Evolutionary conservation across 1,140 invertebrate species (phyloP).

Genomic region (Drosophila hydei): DNA sequence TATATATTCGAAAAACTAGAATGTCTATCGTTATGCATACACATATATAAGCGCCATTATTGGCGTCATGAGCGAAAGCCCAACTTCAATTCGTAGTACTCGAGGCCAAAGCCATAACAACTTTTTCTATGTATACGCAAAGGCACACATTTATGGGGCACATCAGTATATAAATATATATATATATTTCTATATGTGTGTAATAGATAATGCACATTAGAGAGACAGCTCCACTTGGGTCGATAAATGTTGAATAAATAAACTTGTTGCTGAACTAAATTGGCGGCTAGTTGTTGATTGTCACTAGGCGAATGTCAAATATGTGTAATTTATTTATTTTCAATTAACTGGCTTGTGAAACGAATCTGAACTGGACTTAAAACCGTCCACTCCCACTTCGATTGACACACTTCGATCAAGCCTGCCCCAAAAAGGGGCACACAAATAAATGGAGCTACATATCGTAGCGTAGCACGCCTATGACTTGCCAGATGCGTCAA

Average conservation of each 20-base stretch:
- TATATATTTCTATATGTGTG: no score
- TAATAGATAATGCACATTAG: constrained; percentile 28
- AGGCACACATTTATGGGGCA: background rate
- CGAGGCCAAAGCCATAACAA: constrained; percentile 12
- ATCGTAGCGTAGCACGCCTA: constrained; percentile 2
- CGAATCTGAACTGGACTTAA: no score
- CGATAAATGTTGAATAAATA: constrained; percentile 53
- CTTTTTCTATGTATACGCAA: constrained; percentile 13
- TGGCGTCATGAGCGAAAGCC: background rate
- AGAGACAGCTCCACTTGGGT: constrained; percentile 19
- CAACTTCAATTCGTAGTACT: background rate
- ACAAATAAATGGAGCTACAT: background rate
- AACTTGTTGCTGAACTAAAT: constrained; percentile 49
- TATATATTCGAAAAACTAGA: background rate
- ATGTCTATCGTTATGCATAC: background rate
- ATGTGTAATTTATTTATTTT: constrained; percentile 9
- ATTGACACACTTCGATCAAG: no score
- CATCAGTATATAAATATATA: background rate
- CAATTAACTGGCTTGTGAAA: no score
- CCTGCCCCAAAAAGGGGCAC: background rate
- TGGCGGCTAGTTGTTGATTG: constrained; percentile 10
- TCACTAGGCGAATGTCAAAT: constrained; percentile 3
- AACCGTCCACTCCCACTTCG: no score
- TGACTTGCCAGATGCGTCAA: constrained; percentile 6
- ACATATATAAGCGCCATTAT: background rate